Evolutionary conservation across 64 coral and sea anemone genomes (phyloP), one percentile per base, ranked within the genome.

Genomic region (Dendrophyllia cribrosa): DNA sequence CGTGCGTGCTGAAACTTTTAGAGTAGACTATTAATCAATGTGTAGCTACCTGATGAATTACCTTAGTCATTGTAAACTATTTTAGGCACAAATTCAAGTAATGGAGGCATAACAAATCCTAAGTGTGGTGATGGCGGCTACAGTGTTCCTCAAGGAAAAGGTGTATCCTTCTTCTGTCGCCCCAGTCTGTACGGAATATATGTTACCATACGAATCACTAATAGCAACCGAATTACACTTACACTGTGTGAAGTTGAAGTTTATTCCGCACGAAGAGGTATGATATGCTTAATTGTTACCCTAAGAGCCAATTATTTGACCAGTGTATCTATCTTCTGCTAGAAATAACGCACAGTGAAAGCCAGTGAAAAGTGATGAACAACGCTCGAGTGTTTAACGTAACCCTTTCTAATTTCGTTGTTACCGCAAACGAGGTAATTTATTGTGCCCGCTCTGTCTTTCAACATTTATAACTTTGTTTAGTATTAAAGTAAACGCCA

Each of bases 241-340:
- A 75, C 16, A 1, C 16, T 75, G 2, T 75, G 72, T 50, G 72
- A 75, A 51, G 72, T 75, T 75, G 72, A 75, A 50, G 72, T 75
- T 17, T 75, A 75, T 51, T 75, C 72, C 20, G 72, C 45, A 51
- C 45, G 45, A 50, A 49, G 72, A 75, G 72, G 72, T 75, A 75
- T 6, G 5, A 43, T 34, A 71, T 34, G 19, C 34, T 34, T 66
- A 66, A 1, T 66, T 66, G 1, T 66, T 22, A 16, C 63, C 19
- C 67, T 70, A 22, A 43, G 43, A 46, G 4, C 14, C 71, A 14
- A 2, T 6, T 9, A 11, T 70, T 21, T 34, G 22, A 25, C 13
- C 34, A 34, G 9, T 26, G 9, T 11, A 70, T 70, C 67, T 11
- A 11, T 3, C 7, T 34, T 10, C 26, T 25, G 23, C 3, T 70